phyloP scores from a whole-genome alignment of 2,888 invertebrate genomes.

The Brenthis daphne region DNA sequence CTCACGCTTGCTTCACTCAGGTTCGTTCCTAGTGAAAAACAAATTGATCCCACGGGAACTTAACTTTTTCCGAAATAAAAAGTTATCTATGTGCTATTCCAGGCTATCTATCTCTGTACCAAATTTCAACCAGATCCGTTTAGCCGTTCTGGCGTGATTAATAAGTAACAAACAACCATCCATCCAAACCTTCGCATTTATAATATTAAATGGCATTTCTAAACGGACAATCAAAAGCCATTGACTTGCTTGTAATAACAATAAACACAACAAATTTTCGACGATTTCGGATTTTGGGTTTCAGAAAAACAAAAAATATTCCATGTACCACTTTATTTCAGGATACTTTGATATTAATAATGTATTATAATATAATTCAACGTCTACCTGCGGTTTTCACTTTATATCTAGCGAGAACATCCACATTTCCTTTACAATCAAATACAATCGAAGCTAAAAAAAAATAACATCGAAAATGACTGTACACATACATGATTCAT shows the following conservation, averaged over 20 bases:
- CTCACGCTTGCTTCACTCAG: too few species aligned
- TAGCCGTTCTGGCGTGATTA: too few species aligned
- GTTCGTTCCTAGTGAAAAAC: too few species aligned
- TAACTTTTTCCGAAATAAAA: too few species aligned
- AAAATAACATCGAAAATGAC: conserved; percentile 13
- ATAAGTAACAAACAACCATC: too few species aligned
- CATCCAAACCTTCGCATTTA: too few species aligned
- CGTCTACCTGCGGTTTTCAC: conserved; percentile 58
- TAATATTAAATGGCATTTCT: too few species aligned
- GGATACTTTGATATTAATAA: conserved; percentile 63
- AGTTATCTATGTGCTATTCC: too few species aligned
- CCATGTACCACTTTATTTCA: conserved; percentile 69
- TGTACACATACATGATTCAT: conserved; percentile 5
- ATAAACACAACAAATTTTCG: neutral
- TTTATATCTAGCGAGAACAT: conserved; percentile 34
- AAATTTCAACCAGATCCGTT: too few species aligned
- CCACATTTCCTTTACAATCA: conserved; percentile 8
- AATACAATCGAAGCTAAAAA: neutral
- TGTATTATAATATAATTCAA: conserved; percentile 56
- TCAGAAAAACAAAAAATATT: conserved; percentile 51
- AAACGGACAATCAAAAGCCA: too few species aligned
- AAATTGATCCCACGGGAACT: too few species aligned
- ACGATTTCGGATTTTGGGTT: neutral
- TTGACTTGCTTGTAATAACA: neutral
- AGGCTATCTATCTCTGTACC: too few species aligned